These are phyloP conservation scores for Caradrina clavipalpis DNA, from an alignment of 2,888 invertebrate species.

Conservation along the genomic window DNA sequence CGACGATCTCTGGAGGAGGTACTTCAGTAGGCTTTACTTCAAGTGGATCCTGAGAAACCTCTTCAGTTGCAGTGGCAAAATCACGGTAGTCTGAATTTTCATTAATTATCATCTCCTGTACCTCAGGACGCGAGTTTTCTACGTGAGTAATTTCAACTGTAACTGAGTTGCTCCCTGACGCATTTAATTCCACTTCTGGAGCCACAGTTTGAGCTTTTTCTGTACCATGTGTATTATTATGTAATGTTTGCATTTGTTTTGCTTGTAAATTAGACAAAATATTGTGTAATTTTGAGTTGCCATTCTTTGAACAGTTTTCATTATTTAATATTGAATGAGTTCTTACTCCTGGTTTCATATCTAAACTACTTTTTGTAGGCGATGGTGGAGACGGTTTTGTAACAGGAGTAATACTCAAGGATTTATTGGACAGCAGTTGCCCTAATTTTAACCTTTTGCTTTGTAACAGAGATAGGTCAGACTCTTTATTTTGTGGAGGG, in stretches of 20 bases:
- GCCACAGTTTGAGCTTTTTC: constrained; percentile 75
- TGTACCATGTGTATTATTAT: constrained; percentile 77
- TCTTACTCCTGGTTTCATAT: constrained; percentile 76
- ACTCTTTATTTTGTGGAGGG: constrained; percentile 77
- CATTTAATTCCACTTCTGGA: constrained; percentile 80
- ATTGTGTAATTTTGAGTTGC: constrained; percentile 88
- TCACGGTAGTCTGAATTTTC: constrained; percentile 87
- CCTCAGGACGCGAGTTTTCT: constrained; percentile 78
- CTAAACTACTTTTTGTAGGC: constrained; percentile 72
- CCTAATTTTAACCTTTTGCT: constrained; percentile 86
- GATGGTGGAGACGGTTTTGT: constrained; percentile 75
- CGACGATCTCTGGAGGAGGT: constrained; percentile 64
- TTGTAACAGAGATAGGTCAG: constrained; percentile 81
- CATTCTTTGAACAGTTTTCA: constrained; percentile 88
- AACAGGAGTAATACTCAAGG: constrained; percentile 82
- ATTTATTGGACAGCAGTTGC: constrained; percentile 84
- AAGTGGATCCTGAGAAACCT: constrained; percentile 86
- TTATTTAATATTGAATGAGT: constrained; percentile 83
- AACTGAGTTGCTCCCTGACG: constrained; percentile 82
- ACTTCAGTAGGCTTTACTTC: constrained; percentile 77
- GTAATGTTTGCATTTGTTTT: constrained; percentile 82
- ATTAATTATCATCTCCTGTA: constrained; percentile 85
- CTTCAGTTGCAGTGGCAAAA: constrained; percentile 78
- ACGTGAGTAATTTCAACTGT: constrained; percentile 75
- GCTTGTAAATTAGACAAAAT: constrained; percentile 87